phyloP scores from a whole-genome alignment of 2,113 vertebrate genomes.

The Sclerurus mexicanus region DNA sequence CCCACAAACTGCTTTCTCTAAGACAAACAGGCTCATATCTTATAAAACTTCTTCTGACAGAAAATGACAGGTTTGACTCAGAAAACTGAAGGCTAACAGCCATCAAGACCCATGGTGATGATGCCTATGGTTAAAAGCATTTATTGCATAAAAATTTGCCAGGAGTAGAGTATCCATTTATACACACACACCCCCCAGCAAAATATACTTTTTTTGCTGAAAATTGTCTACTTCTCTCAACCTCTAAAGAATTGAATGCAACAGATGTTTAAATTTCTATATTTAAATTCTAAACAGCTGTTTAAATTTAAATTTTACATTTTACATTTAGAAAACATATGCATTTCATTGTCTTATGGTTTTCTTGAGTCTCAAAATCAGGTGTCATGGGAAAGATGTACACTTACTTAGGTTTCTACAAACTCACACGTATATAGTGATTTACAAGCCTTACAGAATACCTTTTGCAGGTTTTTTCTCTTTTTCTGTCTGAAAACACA shows the following conservation, averaged over 20 bases:
- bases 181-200: background rate
- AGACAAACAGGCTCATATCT: background rate
- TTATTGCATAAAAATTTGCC: background rate
- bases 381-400: background rate
- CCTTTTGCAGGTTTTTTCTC: background rate
- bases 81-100: background rate
- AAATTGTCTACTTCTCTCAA: background rate
- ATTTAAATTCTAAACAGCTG: background rate
- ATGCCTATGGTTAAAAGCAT: background rate
- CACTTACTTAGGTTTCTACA: background rate
- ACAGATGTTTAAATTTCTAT: background rate
- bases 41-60: background rate
- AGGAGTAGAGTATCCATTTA: background rate
- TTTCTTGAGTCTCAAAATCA: background rate
- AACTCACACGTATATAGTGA: background rate
- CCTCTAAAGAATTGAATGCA: background rate
- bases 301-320: background rate
- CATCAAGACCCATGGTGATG: background rate
- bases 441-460: background rate
- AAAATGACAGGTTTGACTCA: background rate
- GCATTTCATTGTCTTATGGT: background rate
- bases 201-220: background rate
- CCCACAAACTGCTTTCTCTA: background rate
- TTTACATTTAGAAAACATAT: background rate
- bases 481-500: background rate